A percentile compares a stretch with the other conserved stretches of the same genome.
phyloP scores from a whole-genome alignment of 2,113 vertebrate genomes.

The Strix aluco region DNA sequence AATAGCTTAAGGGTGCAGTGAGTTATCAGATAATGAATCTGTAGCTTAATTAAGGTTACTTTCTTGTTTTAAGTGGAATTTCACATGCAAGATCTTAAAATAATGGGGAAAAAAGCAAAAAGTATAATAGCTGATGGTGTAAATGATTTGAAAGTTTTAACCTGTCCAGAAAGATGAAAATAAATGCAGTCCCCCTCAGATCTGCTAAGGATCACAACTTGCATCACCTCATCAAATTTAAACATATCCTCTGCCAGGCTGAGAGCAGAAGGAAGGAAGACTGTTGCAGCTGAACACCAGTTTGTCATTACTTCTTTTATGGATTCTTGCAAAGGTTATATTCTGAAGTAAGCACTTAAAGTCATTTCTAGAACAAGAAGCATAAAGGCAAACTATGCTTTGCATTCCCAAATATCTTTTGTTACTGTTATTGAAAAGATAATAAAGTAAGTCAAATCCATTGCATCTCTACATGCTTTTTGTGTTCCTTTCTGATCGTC shows the following conservation, averaged over 20 bases:
- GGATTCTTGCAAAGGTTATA: not conserved
- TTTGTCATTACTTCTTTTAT: not conserved
- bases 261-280: not conserved
- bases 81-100: not conserved
- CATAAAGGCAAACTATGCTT: not conserved
- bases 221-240: not conserved
- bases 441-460: not conserved
- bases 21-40: not conserved
- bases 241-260: not conserved
- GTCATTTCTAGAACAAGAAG: not conserved
- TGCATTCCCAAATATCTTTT: not conserved
- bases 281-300: not conserved
- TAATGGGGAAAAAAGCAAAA: fast-evolving
- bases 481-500: not conserved
- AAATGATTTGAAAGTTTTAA: not conserved
- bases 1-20: not conserved
- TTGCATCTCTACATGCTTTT: not conserved
- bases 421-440: not conserved
- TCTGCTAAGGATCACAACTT: not conserved
- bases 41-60: not conserved
- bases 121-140: not conserved
- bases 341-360: not conserved
- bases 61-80: not conserved
- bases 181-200: not conserved
- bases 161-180: not conserved